Evolutionary conservation across 2,888 invertebrate species (phyloP), one percentile per base, ranked within the genome.

Genomic region (Microlaimidae sp.): DNA sequence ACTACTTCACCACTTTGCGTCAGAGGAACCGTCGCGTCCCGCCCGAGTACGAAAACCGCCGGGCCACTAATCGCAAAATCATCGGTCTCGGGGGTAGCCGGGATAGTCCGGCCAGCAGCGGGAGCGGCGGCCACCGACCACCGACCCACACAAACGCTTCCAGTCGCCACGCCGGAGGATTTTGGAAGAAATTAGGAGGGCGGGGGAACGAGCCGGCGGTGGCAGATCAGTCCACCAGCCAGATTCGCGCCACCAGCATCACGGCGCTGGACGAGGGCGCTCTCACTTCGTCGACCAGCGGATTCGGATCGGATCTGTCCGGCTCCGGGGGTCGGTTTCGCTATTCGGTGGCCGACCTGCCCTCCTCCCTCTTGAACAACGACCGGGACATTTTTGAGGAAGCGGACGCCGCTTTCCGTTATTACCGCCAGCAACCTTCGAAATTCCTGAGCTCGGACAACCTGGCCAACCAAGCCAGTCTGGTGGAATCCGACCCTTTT

Each of bases 1-100:
- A 92, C 72, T 92, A 92, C 75, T 25, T 32, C 17, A 46, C 4
- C 5, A 45, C 50, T 4, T 23, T 47, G 21, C 47, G 32, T 13
- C 7, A 32, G 32, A n/a, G n/a, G n/a, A n/a, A n/a, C n/a, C n/a
- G n/a, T n/a, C n/a, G n/a, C n/a, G 32, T 32, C 10, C 32, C 32
- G 10, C 32, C 7, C 10, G 17, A 32, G 17, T 32, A 32, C 32
- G 32, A 32, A 17, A 7, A 17, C 32, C 32, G 32, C 32, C 7
- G 17, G 32, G 10, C 7, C 10, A 32, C 32, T 7, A 32, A 7
- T 13, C 7, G 32, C 32, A 32, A 32, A 17, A n/a, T n/a, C n/a
- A n/a, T n/a, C n/a, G n/a, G n/a, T n/a, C n/a, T n/a, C n/a, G n/a
- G n/a, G n/a, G n/a, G n/a, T n/a, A 32, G 17, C 32, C 32, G 10